Conservation (phyloP, 2,888 invertebrate genomes). For the Dascillus cervinus region DNA sequence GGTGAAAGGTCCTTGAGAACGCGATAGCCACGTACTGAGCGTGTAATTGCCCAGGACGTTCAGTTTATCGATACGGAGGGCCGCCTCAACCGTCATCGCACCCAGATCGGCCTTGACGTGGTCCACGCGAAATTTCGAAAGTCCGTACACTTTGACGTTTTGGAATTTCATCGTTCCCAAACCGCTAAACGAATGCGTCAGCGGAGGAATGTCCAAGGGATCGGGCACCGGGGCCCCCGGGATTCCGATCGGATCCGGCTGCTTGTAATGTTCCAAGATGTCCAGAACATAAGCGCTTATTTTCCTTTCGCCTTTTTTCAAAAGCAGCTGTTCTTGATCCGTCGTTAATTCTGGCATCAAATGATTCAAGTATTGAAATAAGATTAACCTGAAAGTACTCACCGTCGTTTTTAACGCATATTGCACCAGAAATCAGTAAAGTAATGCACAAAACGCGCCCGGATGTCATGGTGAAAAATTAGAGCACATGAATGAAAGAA, state of each 20-base stretch:
- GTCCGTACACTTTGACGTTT: conserved; percentile 63
- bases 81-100: conserved; percentile 67
- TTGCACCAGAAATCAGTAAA: too few species aligned
- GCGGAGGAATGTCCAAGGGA: conserved; percentile 70
- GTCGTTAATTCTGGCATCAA: too few species aligned
- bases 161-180: conserved; percentile 63
- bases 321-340: too few species aligned
- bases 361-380: too few species aligned
- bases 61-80: conserved; percentile 61
- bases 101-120: conserved; percentile 65
- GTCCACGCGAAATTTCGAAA: conserved; percentile 70
- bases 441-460: too few species aligned
- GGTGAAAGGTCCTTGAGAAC: conserved; percentile 68
- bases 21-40: conserved; percentile 59
- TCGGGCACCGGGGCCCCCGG: conserved; percentile 74
- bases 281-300: conserved; percentile 63
- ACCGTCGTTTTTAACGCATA: too few species aligned
- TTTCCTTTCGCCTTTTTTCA: conserved; percentile 51
- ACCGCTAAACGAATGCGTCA: conserved; percentile 63
- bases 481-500: too few species aligned
- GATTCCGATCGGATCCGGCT: conserved; percentile 71
- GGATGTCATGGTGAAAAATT: too few species aligned
- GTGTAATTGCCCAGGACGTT: conserved; percentile 70
- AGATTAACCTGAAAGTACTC: too few species aligned
- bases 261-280: conserved; percentile 71